Conservation (phyloP, 2,113 vertebrate genomes). For the Zapornia atra region DNA sequence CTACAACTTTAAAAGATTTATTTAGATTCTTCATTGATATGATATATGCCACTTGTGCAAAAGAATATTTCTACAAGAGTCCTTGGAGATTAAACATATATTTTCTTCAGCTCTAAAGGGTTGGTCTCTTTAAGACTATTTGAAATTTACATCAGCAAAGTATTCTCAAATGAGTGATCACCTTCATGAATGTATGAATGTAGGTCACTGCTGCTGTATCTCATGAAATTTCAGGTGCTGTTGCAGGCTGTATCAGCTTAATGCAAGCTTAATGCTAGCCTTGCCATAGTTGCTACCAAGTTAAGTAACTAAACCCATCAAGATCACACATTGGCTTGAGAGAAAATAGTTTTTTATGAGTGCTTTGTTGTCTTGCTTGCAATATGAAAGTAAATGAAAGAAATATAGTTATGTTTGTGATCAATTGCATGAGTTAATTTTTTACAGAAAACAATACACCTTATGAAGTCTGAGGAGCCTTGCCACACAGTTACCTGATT, state of each 20-base stretch:
- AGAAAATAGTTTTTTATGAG: neutral
- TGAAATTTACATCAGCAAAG: neutral
- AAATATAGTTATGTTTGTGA: neutral
- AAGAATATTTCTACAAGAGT: neutral
- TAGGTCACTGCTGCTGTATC: neutral
- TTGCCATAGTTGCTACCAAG: neutral
- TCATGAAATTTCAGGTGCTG: neutral
- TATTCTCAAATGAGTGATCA: neutral
- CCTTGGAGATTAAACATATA: neutral
- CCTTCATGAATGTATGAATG: neutral
- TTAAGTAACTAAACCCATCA: neutral
- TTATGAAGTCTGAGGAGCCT: neutral
- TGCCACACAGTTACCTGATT: neutral
- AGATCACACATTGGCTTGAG: neutral
- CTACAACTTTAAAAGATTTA: neutral
- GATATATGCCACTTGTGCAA: neutral
- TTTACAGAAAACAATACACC: neutral
- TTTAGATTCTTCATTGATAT: neutral
- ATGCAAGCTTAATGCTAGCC: neutral
- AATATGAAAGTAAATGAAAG: neutral
- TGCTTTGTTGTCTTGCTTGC: neutral
- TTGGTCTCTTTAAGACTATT: neutral
- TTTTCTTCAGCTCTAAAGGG: neutral
- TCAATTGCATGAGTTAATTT: neutral
- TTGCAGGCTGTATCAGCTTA: neutral